Evolutionary conservation across 2,797 vertebrate genomes (phyloP), one percentile per base, ranked within the genome.

Genomic region (Chromis chromis): DNA sequence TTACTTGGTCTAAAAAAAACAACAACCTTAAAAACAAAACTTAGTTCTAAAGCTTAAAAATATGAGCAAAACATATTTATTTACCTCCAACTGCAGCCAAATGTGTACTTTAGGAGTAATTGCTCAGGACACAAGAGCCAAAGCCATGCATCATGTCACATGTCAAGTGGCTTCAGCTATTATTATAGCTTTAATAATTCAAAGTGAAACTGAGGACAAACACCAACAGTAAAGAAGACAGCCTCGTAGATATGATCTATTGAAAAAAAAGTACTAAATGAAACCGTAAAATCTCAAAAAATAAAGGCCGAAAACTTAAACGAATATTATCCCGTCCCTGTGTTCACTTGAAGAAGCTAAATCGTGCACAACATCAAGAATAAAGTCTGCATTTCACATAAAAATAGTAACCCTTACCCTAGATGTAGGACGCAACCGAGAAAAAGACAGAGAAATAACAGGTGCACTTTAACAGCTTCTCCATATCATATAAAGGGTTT

Each of bases 401-500:
- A 65, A 50, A 57, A 63, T 22, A 46, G 50, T 31, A 46, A 75
- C n/a, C n/a, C n/a, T n/a, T n/a, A 70, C 3, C 4, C 3, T 1
- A 33, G 6, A 59, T 50, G 63, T 24, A 52, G 33, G 58, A 66
- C 48, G 54, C 52, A 44, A 68, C 33, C 19, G 21, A 24, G 10
- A 11, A 48, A 59, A 49, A 76, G n/a, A 21, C 55, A 19, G 16
- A 53, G n/a, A 57, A 69, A 72, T 8, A 64, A 42, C 33, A 60
- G 27, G 50, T 59, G 33, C 27, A 70, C 74, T 81, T 81, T 64
- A 67, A 79, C 54, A 28, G 19, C 27, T 72, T 79, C 21, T 74
- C 22, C 25, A 66, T 40, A 70, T 70, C 70, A 61, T 59, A 53
- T 46, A 21, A 64, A 78, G 40, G 16, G 53, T 56, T 11, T 36